A percentile compares a stretch with the other conserved stretches of the same genome.
phyloP scores from a whole-genome alignment of 2,113 vertebrate species.

The Leucoraja erinaceus region DNA sequence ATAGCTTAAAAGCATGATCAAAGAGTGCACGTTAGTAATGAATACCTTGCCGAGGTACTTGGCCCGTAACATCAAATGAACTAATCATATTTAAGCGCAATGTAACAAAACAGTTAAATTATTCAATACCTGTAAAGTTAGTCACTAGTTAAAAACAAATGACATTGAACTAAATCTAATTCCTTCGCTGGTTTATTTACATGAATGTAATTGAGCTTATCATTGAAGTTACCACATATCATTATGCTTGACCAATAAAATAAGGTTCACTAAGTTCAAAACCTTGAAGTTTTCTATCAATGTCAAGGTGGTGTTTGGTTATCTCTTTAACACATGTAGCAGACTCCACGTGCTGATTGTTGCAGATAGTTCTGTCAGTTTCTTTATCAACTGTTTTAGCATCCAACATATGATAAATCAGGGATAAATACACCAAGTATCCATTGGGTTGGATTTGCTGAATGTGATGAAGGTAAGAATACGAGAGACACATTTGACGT shows the following conservation, averaged over 20 bases:
- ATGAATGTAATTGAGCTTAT: neutral
- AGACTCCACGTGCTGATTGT: neutral
- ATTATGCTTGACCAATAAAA: neutral
- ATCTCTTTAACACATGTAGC: neutral
- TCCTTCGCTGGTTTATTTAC: neutral
- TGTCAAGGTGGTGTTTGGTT: neutral
- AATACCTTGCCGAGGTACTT: neutral
- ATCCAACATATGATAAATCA: neutral
- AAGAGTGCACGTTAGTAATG: neutral
- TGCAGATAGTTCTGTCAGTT: neutral
- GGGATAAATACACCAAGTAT: neutral
- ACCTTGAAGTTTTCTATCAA: neutral
- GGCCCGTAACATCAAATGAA: neutral
- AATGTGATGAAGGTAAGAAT: no score
- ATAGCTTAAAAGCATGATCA: neutral
- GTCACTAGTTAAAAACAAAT: neutral
- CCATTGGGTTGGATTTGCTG: no score
- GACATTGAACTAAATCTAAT: neutral
- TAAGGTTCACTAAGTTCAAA: constrained; percentile 11
- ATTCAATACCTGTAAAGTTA: neutral
- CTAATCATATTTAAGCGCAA: neutral
- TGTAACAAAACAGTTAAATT: neutral
- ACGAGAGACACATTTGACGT: no score
- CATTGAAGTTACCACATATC: neutral
- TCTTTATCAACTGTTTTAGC: neutral